These are phyloP conservation scores for Cinclus cinclus DNA, from an alignment of 2,113 vertebrate genomes.

Conservation along the genomic window DNA sequence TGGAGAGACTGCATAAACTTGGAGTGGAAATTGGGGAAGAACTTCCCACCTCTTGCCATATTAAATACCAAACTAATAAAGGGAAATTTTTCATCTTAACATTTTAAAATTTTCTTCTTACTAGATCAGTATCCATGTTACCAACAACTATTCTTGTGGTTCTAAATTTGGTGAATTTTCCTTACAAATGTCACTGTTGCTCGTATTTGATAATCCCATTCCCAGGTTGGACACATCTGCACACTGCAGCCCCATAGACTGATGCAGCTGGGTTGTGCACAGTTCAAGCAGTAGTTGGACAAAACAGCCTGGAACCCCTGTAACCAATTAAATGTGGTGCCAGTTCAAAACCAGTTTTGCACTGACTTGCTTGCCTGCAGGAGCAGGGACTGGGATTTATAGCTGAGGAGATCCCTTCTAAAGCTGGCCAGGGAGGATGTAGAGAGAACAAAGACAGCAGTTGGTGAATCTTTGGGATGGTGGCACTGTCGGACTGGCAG, in stretches of 20 bases:
- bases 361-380: not conserved
- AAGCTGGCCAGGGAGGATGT: not conserved
- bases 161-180: not conserved
- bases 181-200: not conserved
- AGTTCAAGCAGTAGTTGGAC: not conserved
- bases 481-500: rapidly evolving
- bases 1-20: not conserved
- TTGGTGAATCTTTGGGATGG: rapidly evolving
- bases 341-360: not conserved
- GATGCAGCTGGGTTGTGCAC: not conserved
- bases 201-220: not conserved
- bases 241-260: not conserved
- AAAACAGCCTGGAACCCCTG: not conserved
- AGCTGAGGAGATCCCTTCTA: not conserved
- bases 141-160: too few species aligned
- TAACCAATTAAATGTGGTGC: rapidly evolving
- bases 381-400: rapidly evolving
- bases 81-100: not conserved
- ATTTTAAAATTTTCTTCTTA: not conserved
- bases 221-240: not conserved
- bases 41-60: not conserved
- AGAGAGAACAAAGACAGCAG: not conserved
- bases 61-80: not conserved
- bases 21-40: not conserved
- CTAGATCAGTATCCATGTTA: not conserved